A percentile compares a stretch with the other conserved stretches of the same genome.
phyloP scores from a whole-genome alignment of 1,140 invertebrate genomes.

The Leptestheria dahalacensis region DNA sequence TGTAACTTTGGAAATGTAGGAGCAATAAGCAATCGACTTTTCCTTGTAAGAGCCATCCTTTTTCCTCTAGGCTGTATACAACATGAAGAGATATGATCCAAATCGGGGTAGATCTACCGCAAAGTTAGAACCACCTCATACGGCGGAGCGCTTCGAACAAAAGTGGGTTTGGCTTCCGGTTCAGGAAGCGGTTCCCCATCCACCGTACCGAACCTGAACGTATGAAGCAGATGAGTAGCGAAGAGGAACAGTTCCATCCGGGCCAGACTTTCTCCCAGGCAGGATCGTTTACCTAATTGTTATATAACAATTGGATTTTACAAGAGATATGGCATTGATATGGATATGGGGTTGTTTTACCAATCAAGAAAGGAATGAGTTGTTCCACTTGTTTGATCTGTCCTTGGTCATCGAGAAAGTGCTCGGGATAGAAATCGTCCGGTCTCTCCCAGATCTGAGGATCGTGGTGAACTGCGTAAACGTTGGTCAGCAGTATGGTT shows the following conservation, averaged over 20 bases:
- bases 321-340: no score
- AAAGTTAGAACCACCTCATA: no score
- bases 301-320: no score
- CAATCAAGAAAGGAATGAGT: not conserved
- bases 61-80: no score
- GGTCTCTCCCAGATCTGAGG: not conserved
- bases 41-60: no score
- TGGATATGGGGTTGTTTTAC: no score
- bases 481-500: not conserved
- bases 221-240: not conserved
- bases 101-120: no score
- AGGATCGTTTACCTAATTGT: not conserved
- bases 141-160: not conserved
- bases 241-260: not conserved
- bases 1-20: no score
- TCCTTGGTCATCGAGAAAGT: not conserved
- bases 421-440: not conserved
- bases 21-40: no score
- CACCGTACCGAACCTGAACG: not conserved
- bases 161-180: not conserved
- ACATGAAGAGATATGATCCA: no score
- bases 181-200: not conserved
- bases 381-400: not conserved
- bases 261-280: not conserved
- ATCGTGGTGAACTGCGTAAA: not conserved